Conservation (phyloP, 2,797 vertebrate species). For the Lutjanus argentimaculatus region DNA sequence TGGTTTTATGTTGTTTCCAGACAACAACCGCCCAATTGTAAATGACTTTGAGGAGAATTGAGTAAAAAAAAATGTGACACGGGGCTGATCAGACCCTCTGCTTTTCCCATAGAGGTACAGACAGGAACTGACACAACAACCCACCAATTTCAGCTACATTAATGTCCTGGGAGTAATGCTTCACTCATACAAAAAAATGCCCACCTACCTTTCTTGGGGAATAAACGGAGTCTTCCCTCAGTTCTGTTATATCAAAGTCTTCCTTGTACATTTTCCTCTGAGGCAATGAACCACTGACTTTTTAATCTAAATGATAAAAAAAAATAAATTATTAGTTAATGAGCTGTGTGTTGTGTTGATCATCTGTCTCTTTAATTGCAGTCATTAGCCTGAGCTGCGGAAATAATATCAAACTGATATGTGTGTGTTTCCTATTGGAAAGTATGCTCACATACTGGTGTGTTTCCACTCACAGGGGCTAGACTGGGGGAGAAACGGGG, state of each 20-base stretch:
- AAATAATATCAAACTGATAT: slow-evolving; percentile 52
- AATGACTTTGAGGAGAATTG: slow-evolving; percentile 60
- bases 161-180: slow-evolving; percentile 35
- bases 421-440: slow-evolving; percentile 53
- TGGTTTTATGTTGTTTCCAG: slow-evolving; percentile 70
- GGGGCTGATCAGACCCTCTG: slow-evolving; percentile 52
- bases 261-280: slow-evolving; percentile 82
- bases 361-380: slow-evolving; percentile 59
- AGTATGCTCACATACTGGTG: slow-evolving; percentile 47
- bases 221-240: slow-evolving; percentile 49
- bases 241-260: slow-evolving; percentile 74
- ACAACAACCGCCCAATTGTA: slow-evolving; percentile 61
- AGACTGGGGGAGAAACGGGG: slow-evolving; percentile 19
- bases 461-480: slow-evolving; percentile 71
- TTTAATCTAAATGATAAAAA: slow-evolving; percentile 86
- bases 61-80: slow-evolving; percentile 64
- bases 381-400: slow-evolving; percentile 36
- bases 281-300: slow-evolving; percentile 87
- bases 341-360: slow-evolving; percentile 73
- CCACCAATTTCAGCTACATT: slow-evolving; percentile 46
- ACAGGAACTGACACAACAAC: slow-evolving; percentile 55
- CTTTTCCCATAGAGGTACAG: slow-evolving; percentile 53
- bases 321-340: slow-evolving; percentile 89
- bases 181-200: slow-evolving; percentile 45
- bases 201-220: slow-evolving; percentile 42